Evolutionary conservation across 2,113 vertebrate genomes (phyloP).

Genomic region (Kobus ellipsiprymnus): DNA sequence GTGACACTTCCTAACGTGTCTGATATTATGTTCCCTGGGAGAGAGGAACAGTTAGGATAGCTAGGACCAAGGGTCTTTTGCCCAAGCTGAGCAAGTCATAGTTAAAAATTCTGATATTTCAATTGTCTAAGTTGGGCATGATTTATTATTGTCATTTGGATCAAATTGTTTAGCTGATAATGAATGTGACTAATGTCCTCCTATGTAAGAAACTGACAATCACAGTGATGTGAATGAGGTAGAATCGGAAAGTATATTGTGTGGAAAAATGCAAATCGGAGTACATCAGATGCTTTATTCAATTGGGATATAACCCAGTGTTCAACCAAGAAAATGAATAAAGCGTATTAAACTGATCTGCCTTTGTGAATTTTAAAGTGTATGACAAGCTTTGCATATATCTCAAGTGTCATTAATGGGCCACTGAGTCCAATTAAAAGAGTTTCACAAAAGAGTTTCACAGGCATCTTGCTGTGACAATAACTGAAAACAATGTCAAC

Average conservation of each 20-base stretch:
- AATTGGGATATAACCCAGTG: background rate
- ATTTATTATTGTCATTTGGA: background rate
- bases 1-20: background rate
- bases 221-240: background rate
- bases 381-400: background rate
- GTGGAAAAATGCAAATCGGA: background rate
- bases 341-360: conserved; percentile 4
- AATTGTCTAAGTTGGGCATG: background rate
- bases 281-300: background rate
- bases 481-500: conserved; percentile 36
- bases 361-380: background rate
- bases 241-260: background rate
- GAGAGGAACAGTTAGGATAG: background rate
- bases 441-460: background rate
- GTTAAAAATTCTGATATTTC: background rate
- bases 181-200: background rate
- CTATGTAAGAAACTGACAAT: background rate
- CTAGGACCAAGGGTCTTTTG: background rate
- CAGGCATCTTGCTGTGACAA: conserved; percentile 46
- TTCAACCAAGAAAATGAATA: background rate
- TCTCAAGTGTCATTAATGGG: background rate
- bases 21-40: background rate
- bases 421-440: background rate
- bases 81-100: background rate
- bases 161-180: background rate